Percentiles rank a stretch among this genome's conserved stretches.
phyloP scores from a whole-genome alignment of 1,140 invertebrate genomes.

The Cheumatopsyche charites region DNA sequence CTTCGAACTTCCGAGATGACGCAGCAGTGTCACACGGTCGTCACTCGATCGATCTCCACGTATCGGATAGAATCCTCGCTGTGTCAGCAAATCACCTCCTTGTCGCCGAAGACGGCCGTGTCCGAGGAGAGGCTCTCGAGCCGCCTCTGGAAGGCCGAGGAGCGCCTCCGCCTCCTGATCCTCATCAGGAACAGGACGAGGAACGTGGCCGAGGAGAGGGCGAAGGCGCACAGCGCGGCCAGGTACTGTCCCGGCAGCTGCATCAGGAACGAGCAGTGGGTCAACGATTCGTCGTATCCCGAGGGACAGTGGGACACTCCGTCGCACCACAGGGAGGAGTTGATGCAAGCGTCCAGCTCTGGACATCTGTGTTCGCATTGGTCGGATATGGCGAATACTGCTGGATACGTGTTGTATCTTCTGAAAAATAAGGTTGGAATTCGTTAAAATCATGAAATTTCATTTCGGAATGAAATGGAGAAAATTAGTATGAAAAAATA shows the following conservation, averaged over 20 bases:
- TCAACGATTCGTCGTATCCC: slow-evolving; percentile 83
- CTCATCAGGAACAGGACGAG: slow-evolving; percentile 51
- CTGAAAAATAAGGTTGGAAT: slow-evolving; percentile 47
- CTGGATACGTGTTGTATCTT: slow-evolving; percentile 56
- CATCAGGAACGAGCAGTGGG: slow-evolving; percentile 77
- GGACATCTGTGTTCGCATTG: slow-evolving; percentile 83
- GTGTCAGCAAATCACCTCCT: slow-evolving; percentile 92
- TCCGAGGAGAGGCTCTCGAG: slow-evolving; percentile 78
- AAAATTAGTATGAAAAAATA: no score
- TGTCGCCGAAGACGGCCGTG: slow-evolving; percentile 79
- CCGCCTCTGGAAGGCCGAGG: slow-evolving; percentile 75
- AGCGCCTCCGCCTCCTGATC: slow-evolving; percentile 67
- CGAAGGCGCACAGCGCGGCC: slow-evolving; percentile 58
- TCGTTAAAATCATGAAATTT: no score
- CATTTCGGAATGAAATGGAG: no score
- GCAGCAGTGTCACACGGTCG: slow-evolving; percentile 76
- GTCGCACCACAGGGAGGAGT: slow-evolving; percentile 87
- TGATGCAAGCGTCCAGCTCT: slow-evolving; percentile 87
- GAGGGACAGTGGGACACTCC: slow-evolving; percentile 84
- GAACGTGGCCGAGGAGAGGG: slow-evolving; percentile 54
- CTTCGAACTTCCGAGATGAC: no score
- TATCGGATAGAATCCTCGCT: slow-evolving; percentile 90
- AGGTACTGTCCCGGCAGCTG: slow-evolving; percentile 76
- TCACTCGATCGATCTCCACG: slow-evolving; percentile 86
- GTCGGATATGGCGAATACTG: slow-evolving; percentile 66